A percentile compares a stretch with the other conserved stretches of the same genome.
Conservation (phyloP, 2,888 invertebrate genomes). For the Cheilosia soror region DNA sequence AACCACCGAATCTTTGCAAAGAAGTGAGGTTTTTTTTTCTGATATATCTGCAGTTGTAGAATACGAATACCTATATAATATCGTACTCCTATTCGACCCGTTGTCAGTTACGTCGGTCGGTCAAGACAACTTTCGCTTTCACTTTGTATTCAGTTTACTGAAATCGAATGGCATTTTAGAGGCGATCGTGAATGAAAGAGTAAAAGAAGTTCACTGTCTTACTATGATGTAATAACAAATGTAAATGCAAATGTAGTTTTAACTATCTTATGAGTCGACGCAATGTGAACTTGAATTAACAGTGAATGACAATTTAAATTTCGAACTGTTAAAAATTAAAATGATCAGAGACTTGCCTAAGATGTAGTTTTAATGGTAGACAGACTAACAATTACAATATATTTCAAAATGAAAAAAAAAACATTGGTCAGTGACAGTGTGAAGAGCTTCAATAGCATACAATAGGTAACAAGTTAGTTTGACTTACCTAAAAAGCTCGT, state of each 20-base stretch:
- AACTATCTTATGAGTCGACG: not conserved
- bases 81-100: conserved; percentile 18
- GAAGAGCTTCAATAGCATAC: too few relatives aligned
- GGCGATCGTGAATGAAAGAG: conserved; percentile 67
- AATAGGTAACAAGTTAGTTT: too few relatives aligned
- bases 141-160: conserved; percentile 76
- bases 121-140: conserved; percentile 81
- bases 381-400: too few relatives aligned
- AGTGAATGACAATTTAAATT: too few relatives aligned
- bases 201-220: conserved; percentile 67
- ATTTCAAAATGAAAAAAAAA: too few relatives aligned
- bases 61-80: not conserved
- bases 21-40: conserved; percentile 9
- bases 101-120: conserved; percentile 51
- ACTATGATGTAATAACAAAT: conserved; percentile 45
- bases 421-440: too few relatives aligned
- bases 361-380: too few relatives aligned
- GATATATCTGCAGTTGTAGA: conserved; percentile 8
- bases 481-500: too few relatives aligned
- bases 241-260: conserved; percentile 28
- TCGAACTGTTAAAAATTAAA: too few relatives aligned
- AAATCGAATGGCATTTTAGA: conserved; percentile 45
- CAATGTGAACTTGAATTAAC: conserved; percentile 32
- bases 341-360: too few relatives aligned
- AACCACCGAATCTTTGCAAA: not conserved